Percentiles rank a stretch among this genome's conserved stretches.
Conservation (phyloP, 2,113 vertebrate genomes). For the Danionella cerebrum region DNA sequence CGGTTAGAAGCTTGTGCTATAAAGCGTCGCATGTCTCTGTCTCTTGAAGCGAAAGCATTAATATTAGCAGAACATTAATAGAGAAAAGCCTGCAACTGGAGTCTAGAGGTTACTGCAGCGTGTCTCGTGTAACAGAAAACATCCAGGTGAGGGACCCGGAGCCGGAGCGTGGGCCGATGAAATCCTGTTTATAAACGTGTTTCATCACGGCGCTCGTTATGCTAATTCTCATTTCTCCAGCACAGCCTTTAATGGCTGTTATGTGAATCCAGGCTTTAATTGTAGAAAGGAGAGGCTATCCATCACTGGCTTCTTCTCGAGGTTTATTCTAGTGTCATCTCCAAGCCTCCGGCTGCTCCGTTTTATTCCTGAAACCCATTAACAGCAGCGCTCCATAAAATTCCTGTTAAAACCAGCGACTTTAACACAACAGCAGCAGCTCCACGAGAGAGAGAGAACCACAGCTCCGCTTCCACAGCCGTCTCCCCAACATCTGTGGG, state of each 20-base stretch:
- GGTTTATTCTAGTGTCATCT: constrained; percentile 65
- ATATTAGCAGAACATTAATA: too few species aligned
- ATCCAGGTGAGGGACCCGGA: too few species aligned
- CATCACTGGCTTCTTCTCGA: constrained; percentile 66
- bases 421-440: constrained; percentile 61
- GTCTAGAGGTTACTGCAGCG: too few species aligned
- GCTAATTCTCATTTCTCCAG: not conserved
- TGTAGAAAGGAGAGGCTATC: constrained; percentile 58
- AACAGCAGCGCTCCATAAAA: constrained; percentile 71
- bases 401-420: constrained; percentile 66
- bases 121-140: too few species aligned
- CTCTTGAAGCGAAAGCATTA: too few species aligned
- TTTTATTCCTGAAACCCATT: constrained; percentile 75
- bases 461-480: too few species aligned
- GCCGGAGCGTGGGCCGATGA: too few species aligned
- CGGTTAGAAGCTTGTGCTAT: too few species aligned
- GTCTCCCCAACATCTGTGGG: too few species aligned
- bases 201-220: not conserved
- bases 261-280: constrained; percentile 33
- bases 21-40: too few species aligned
- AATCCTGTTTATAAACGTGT: not conserved
- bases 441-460: constrained; percentile 38
- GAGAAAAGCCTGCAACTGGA: too few species aligned
- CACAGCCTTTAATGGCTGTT: constrained; percentile 23
- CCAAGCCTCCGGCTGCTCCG: constrained; percentile 69